Percentiles rank a stretch among this genome's conserved stretches.
Evolutionary conservation across 2,888 invertebrate genomes (phyloP).

Genomic region (Loripinus fragilis): DNA sequence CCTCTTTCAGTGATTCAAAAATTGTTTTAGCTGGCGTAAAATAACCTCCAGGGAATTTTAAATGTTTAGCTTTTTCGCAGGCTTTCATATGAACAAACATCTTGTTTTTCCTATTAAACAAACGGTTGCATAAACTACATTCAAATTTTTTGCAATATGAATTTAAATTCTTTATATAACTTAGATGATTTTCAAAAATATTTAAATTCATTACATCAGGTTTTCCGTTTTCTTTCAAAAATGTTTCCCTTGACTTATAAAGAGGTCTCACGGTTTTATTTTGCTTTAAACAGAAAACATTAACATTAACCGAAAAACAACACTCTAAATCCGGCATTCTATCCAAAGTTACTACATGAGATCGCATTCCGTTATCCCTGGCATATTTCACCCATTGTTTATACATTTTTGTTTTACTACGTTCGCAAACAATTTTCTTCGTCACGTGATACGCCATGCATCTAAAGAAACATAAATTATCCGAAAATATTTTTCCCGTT

Average conservation of each 20-base stretch:
- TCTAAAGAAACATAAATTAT: neutral
- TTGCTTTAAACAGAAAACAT: neutral
- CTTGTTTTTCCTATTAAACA: neutral
- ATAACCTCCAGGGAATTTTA: slow-evolving; percentile 1
- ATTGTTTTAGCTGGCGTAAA: neutral
- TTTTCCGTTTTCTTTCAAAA: neutral
- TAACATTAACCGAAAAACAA: neutral
- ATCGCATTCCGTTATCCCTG: neutral
- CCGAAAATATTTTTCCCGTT: neutral
- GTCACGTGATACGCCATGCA: neutral
- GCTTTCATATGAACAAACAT: neutral
- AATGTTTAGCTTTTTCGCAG: neutral
- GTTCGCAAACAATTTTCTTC: neutral
- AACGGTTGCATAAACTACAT: neutral
- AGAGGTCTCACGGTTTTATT: neutral
- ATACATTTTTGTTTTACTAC: neutral
- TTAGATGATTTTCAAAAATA: neutral
- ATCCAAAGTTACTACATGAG: neutral
- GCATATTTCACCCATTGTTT: neutral
- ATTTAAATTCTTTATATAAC: slow-evolving; percentile 1
- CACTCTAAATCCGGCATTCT: neutral
- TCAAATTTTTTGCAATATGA: neutral
- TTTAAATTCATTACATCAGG: slow-evolving; percentile 5
- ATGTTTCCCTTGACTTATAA: neutral
- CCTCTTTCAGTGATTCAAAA: neutral